phyloP scores from a whole-genome alignment of 2,113 vertebrate genomes.

The Sus scrofa region T2T-Sscrofa CM000824.6:181627501-181628000 shows the following conservation, averaged over 20 bases:
- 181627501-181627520: neutral
- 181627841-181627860: neutral
- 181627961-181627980: neutral
- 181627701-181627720: neutral
- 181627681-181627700: too few relatives aligned
- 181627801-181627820: neutral
- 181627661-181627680: neutral
- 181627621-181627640: neutral
- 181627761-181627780: neutral
- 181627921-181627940: neutral
- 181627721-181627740: neutral
- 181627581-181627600: neutral
- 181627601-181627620: neutral
- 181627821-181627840: neutral
- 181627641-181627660: neutral
- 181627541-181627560: neutral
- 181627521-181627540: neutral
- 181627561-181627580: neutral
- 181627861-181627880: neutral
- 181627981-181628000: neutral
- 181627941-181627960: neutral
- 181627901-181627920: neutral
- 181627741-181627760: neutral
- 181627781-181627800: neutral
- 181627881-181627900: neutral